phyloP scores from a whole-genome alignment of 2,888 invertebrate genomes.

The Podotricha telesiphe region DNA sequence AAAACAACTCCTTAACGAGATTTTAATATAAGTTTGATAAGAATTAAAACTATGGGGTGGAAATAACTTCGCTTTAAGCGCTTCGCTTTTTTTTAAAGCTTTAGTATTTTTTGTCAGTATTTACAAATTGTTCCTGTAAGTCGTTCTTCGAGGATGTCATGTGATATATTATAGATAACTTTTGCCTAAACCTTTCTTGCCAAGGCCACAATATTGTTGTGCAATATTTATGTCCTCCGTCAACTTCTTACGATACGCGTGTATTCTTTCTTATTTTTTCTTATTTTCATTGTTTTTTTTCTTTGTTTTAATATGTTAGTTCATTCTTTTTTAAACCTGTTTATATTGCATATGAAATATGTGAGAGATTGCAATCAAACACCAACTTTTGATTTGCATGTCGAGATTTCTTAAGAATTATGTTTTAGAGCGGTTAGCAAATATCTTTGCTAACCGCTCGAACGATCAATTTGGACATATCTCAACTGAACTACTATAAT shows the following conservation, averaged over 20 bases:
- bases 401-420: no score
- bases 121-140: conserved; percentile 8
- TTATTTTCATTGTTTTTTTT: no score
- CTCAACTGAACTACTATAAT: no score
- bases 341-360: no score
- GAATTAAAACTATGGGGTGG: background rate
- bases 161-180: conserved; percentile 10
- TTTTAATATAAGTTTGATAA: conserved; percentile 14
- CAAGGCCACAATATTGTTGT: conserved; percentile 6
- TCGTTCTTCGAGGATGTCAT: background rate
- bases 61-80: background rate
- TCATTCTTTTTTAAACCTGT: no score
- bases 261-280: background rate
- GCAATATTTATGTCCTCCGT: conserved; percentile 2
- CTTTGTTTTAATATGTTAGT: no score
- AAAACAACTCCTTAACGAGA: conserved; percentile 14
- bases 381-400: no score
- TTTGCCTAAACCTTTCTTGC: background rate
- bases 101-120: background rate
- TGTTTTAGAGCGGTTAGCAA: no score
- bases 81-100: no score
- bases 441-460: no score
- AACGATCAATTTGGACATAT: no score
- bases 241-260: background rate
- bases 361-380: no score